A percentile compares a stretch with the other conserved stretches of the same genome.
Evolutionary conservation across 2,888 invertebrate genomes (phyloP).

Genomic region (Pollenia griseotomentosa): DNA sequence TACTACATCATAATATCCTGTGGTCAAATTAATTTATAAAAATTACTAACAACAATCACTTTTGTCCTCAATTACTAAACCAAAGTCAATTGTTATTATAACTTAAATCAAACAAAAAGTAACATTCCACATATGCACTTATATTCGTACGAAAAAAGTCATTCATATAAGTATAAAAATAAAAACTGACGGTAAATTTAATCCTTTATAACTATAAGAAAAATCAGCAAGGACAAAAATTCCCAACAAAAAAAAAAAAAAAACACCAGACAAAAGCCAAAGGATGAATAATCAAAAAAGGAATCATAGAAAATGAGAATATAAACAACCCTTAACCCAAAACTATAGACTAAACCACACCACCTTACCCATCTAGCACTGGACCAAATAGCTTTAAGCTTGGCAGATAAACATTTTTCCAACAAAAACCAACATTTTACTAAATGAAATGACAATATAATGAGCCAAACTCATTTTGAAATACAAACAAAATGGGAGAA

Average conservation of each 20-base stretch:
- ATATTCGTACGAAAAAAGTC: slow-evolving; percentile 23
- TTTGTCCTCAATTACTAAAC: slow-evolving; percentile 26
- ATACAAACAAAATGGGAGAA: slow-evolving; percentile 59
- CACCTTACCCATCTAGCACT: slow-evolving; percentile 37
- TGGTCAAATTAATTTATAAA: slow-evolving; percentile 68
- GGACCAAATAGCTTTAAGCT: slow-evolving; percentile 21
- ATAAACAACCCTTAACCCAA: slow-evolving; percentile 60
- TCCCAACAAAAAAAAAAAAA: slow-evolving; percentile 19
- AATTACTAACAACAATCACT: slow-evolving; percentile 63
- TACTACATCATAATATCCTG: slow-evolving; percentile 36
- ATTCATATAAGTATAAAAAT: slow-evolving; percentile 59
- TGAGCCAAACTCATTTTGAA: slow-evolving; percentile 76
- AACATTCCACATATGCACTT: slow-evolving; percentile 56
- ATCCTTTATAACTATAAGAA: slow-evolving; percentile 73
- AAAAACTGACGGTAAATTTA: slow-evolving; percentile 69
- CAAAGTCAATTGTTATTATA: slow-evolving; percentile 71
- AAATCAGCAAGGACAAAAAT: slow-evolving; percentile 63
- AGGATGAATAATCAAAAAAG: slow-evolving; percentile 49
- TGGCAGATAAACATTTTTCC: slow-evolving; percentile 52
- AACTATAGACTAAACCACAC: slow-evolving; percentile 21
- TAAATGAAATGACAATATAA: slow-evolving; percentile 82
- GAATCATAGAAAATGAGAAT: neutral
- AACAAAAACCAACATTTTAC: slow-evolving; percentile 68
- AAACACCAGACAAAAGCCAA: slow-evolving; percentile 36
- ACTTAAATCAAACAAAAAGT: slow-evolving; percentile 33